phyloP scores from a whole-genome alignment of 35 echinoderm and acorn worm genomes.

The Lytechinus variegatus region DNA sequence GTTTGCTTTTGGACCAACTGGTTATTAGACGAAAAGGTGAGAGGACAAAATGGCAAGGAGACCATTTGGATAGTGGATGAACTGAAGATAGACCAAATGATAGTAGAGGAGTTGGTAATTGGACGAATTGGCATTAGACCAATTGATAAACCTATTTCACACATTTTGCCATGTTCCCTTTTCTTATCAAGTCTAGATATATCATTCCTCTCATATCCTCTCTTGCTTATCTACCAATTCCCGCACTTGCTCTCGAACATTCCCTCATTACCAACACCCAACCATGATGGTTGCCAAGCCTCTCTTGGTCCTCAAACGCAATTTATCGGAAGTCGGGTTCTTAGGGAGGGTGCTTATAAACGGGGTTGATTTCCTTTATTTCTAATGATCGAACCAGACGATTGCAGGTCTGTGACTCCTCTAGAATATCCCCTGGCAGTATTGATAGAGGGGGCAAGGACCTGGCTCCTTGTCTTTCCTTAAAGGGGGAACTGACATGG shows the following conservation, averaged over 20 bases:
- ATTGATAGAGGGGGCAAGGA: background rate
- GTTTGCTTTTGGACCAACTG: no score
- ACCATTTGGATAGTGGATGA: no score
- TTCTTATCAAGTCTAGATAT: background rate
- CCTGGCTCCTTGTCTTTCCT: background rate
- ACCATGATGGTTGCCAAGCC: background rate
- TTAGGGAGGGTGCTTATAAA: background rate
- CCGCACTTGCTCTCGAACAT: background rate
- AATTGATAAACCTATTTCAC: no score
- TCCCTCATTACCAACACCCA: background rate
- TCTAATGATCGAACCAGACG: background rate
- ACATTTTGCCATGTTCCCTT: background rate
- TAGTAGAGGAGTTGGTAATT: no score
- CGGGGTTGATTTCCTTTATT: background rate
- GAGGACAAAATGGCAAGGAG: no score
- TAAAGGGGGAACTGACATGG: no score
- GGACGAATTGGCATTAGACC: no score
- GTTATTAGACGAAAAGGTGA: no score
- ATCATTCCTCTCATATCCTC: background rate
- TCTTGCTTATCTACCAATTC: background rate
- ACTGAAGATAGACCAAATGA: no score
- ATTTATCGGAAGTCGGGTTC: constrained; percentile 2
- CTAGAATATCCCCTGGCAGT: background rate
- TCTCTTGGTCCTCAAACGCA: background rate
- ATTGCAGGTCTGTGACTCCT: background rate